Evolutionary conservation across 1,140 invertebrate genomes (phyloP), one percentile per base, ranked within the genome.

Genomic region (Drosophila nannoptera): DNA sequence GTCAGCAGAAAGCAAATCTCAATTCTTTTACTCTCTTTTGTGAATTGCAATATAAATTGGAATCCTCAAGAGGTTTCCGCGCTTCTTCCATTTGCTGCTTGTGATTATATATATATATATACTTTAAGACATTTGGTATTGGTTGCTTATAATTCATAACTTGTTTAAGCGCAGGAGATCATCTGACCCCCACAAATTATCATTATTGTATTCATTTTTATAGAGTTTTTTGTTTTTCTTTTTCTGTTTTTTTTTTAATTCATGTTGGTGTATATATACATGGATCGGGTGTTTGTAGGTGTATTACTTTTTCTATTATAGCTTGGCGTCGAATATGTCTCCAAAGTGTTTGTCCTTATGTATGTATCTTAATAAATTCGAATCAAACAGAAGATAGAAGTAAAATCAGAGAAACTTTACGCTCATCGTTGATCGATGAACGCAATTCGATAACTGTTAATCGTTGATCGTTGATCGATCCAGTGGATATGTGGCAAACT

Each of bases 281-380:
- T 22, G 1, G 22, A 22, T 22, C 22, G 22, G 22, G 14, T 43
- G 32, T 38, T 38, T 45, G 29, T 45, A 22, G 55, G 59, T 68
- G 59, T 77, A 46, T 72, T 46, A 48, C 31, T 73, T 35, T 43
- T 31, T 38, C 22, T 56, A 2, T 12, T 7, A 0, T 48, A 3
- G 22, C 12, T 69, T 69, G 66, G 54, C 40, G 78, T 87, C 75
- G 86, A 88, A 88, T 88, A 88, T 88, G 86, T 88, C 87, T 88
- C 82, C 86, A 82, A 84, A 53, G 73, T 64, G 74, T 82, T 52
- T 73, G 58, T 64, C 33, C 48, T 31, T 52, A 49, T 22, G 2
- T 49, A 9, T 49, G 4, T 45, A 7, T 53, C 9, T 45, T 8
- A n/a, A 7, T 16, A 12, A 42, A 43, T 46, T 7, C n/a, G 9